Base-by-base conservation (phyloP, 1,140 invertebrate species). In the Physella acuta region DNA sequence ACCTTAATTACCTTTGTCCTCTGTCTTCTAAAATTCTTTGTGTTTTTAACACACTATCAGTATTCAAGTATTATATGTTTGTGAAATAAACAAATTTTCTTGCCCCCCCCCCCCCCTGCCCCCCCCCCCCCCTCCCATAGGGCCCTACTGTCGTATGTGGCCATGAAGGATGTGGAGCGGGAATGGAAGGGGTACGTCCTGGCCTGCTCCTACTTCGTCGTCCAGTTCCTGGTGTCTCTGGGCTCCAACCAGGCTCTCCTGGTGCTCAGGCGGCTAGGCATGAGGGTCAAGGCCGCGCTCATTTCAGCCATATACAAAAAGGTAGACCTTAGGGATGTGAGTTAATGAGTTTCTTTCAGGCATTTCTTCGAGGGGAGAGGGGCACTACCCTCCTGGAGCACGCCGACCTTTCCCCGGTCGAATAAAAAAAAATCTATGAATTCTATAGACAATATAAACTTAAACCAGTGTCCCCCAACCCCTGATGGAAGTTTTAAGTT, bases 261-360 rank as follows among this genome's bases (percentile, higher is more conserved):
- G 20, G 24, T 30, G 0, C 30, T 60, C 0, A 53, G 51, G 14
- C 55, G 68, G 0, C 39, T 68, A 39, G 72, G 69, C 24, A 74
- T 74, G 55, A 17, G 62, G 1, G 63, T 74, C 28, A 66, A 70
- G 53, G 58, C 65, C 28, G 52, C 61, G 39, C 70, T 74, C 1
- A 60, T 74, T 20, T 33, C 59, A 0, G 72, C 70, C 26, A 61
- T 74, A 28, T 74, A 71, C 62, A 71, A 69, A 33, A 74, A 74
- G 72, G 72, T 74, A 71, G n/a, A 14, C 16, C 1, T 31, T 11
- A 0, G 24, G 24, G 33, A 20, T 30, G 58, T 11, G 33, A n/a
- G 20, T 26, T 30, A 30, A 8, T 59, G 24, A n/a, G n/a, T n/a
- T n/a, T n/a, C n/a, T n/a, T n/a, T n/a, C n/a, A n/a, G n/a, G n/a